These are phyloP conservation scores for Ricordea florida DNA, from an alignment of 92 coral and sea anemone species.

Conservation along the genomic window DNA sequence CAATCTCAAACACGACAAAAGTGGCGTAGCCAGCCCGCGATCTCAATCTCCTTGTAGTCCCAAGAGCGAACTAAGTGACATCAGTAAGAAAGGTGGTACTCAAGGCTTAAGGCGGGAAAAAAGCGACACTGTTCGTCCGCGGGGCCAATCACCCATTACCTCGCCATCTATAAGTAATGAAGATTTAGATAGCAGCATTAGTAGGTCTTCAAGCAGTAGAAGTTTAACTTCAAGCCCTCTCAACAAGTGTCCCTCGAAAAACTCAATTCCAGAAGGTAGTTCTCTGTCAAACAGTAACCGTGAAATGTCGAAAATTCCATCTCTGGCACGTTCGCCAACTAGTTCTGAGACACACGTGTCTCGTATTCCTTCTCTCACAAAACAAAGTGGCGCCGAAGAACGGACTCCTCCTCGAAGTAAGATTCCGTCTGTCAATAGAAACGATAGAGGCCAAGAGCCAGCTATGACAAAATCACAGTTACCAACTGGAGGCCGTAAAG, in stretches of 20 bases:
- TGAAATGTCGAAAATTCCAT: conserved; percentile 89
- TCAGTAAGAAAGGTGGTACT: conserved; percentile 4
- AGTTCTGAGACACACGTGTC: conserved; percentile 48
- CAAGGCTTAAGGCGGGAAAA: conserved; percentile 56
- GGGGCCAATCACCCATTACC: conserved; percentile 8
- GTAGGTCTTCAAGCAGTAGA: conserved; percentile 35
- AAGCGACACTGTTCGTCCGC: conserved; percentile 51
- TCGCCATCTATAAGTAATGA: conserved; percentile 4
- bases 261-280: conserved; percentile 29
- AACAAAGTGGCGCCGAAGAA: conserved; percentile 32
- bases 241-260: conserved; percentile 38
- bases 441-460: conserved; percentile 55
- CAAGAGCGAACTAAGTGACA: conserved; percentile 68
- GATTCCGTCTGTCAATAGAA: conserved; percentile 77
- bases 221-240: conserved; percentile 15
- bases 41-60: conserved; percentile 54
- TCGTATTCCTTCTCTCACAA: conserved; percentile 72
- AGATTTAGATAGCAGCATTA: background rate
- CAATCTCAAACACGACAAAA: conserved; percentile 41
- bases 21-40: conserved; percentile 45
- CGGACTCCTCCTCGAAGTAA: conserved; percentile 77
- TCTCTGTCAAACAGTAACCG: conserved; percentile 23
- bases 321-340: conserved; percentile 59
- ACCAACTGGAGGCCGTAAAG: conserved; percentile 58
- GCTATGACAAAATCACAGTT: conserved; percentile 65